Base-by-base conservation (phyloP, 2,797 vertebrate species). In the Coilia nasus region DNA sequence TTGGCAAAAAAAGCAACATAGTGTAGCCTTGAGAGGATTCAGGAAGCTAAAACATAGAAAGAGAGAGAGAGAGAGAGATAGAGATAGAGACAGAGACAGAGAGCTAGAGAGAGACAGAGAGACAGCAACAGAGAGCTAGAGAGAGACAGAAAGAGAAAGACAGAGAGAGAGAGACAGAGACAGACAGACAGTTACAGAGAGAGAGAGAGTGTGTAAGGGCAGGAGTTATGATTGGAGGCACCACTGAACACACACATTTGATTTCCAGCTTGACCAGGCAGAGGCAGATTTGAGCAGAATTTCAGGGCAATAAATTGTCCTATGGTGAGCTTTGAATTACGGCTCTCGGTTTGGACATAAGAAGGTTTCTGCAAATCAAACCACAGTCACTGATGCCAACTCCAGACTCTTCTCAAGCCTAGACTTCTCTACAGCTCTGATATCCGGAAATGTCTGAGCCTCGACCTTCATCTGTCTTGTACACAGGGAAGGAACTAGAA, bases 311-410 rank as follows among this genome's bases (percentile, higher is more conserved):
- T 78, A 78, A 44, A 78, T 44, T 21, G 35, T 78, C 14, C 41
- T 28, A 17, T 19, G 31, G 28, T 75, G 64, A 35, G 67, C 31
- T 75, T 41, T 75, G 31, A 75, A 21, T 75, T 17, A 75, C 15
- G 15, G 67, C 41, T 31, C 67, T 41, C 17, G 28, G 67, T 75
- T 75, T 35, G 28, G 67, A 6, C 67, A 75, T 14, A 75, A 17
- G 31, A 15, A 75, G 67, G 15, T 31, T 41, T 75, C 31, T 75
- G 67, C 67, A 75, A 75, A 75, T 75, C 71, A 44, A 78, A 78
- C 31, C 19, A 17, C 17, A 78, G 17, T 41, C 6, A 10, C 31
- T 78, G 31, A 78, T 19, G 71, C 17, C 15, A 78, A 31, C 31
- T 78, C 17, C 35, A 78, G 14, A 44, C 17, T 14, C 50, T 54